These are phyloP conservation scores for Chrysolina oricalcia DNA, from an alignment of 2,888 invertebrate species.

Conservation along the genomic window DNA sequence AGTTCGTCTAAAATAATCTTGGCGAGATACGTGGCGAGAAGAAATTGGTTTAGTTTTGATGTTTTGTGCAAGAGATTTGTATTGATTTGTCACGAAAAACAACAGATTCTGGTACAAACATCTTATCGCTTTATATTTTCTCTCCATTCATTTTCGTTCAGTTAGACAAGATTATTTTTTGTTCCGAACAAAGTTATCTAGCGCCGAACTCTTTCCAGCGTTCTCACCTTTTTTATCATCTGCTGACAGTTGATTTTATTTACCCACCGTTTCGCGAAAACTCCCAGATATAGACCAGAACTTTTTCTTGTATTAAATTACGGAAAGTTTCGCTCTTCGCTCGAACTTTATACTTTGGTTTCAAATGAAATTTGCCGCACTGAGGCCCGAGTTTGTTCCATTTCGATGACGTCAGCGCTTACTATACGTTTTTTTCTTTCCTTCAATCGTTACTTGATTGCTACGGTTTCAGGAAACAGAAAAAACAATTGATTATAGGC, in stretches of 20 bases:
- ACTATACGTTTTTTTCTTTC: neutral
- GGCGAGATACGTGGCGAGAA: too few relatives aligned
- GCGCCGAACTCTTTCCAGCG: constrained; percentile 1
- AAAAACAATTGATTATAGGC: too few relatives aligned
- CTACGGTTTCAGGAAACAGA: too few relatives aligned
- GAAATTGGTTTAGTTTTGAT: too few relatives aligned
- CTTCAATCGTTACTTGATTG: too few relatives aligned
- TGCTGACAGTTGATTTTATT: constrained; percentile 32
- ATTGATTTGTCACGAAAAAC: neutral
- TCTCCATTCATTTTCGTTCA: neutral
- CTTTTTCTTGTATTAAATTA: constrained; percentile 25
- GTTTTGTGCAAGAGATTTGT: neutral
- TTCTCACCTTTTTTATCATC: constrained; percentile 17
- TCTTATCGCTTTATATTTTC: neutral
- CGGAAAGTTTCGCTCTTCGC: constrained; percentile 5
- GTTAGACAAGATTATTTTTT: neutral
- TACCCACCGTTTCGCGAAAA: constrained; percentile 18
- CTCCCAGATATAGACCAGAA: constrained; percentile 22
- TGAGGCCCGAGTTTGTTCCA: neutral
- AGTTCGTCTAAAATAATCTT: too few relatives aligned
- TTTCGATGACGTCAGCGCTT: neutral
- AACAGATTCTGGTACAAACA: too few relatives aligned
- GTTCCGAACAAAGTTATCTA: neutral
- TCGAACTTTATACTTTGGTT: constrained; percentile 24
- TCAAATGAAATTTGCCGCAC: constrained; percentile 7